These are phyloP conservation scores for Acinonyx jubatus DNA, from an alignment of 2,113 vertebrate genomes.

Conservation along the genomic window DNA sequence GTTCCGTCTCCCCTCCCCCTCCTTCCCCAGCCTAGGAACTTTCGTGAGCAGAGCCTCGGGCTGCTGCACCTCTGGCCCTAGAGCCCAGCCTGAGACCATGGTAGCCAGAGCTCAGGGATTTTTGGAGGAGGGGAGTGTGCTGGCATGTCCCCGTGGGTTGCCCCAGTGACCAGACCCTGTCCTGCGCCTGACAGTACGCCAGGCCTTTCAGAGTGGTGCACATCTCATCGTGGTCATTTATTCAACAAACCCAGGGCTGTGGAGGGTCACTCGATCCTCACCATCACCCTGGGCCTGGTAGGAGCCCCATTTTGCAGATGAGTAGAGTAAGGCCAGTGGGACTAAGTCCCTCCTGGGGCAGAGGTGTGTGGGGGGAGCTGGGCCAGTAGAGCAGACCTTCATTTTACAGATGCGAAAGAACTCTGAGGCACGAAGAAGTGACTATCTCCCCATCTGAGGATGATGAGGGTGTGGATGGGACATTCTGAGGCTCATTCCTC, in stretches of 20 bases:
- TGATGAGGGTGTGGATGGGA: neutral
- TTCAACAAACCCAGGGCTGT: neutral
- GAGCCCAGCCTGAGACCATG: neutral
- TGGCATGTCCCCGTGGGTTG: neutral
- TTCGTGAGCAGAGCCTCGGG: neutral
- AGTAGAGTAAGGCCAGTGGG: neutral
- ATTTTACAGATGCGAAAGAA: neutral
- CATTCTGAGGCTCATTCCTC: neutral
- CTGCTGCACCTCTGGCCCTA: neutral
- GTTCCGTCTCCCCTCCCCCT: rapidly evolving
- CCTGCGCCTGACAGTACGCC: neutral
- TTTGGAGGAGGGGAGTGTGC: neutral
- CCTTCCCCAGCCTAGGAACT: neutral
- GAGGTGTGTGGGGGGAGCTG: neutral
- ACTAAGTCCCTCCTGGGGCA: neutral
- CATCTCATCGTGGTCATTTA: neutral
- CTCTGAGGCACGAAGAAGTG: neutral
- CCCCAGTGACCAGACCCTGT: neutral
- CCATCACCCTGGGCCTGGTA: rapidly evolving
- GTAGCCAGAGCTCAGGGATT: neutral
- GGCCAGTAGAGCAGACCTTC: neutral
- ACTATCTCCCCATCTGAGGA: neutral
- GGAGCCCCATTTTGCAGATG: neutral
- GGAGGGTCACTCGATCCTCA: neutral
- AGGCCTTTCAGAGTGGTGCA: neutral